Evolutionary conservation across 2,113 vertebrate genomes (phyloP).

Genomic region (Calyptommatus sinebrachiatus): DNA sequence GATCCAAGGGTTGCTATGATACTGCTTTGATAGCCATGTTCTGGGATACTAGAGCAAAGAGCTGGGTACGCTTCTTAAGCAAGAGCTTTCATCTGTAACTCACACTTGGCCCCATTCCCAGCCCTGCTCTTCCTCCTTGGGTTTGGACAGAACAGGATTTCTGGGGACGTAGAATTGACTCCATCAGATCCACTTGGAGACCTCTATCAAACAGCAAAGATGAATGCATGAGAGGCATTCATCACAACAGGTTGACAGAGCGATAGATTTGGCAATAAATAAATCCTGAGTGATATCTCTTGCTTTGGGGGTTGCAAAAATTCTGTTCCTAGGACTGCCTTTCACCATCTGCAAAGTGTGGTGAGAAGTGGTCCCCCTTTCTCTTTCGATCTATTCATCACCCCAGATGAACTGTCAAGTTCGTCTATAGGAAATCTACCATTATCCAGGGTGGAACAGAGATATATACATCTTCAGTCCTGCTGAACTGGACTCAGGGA

Average conservation of each 20-base stretch:
- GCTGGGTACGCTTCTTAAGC: constrained; percentile 54
- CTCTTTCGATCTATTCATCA: background rate
- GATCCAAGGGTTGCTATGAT: constrained; percentile 70
- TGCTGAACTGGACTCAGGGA: no score
- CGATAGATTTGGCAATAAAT: background rate
- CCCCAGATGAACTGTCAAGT: accelerated
- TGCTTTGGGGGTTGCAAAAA: accelerated
- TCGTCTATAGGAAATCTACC: background rate
- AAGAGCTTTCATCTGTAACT: constrained; percentile 41
- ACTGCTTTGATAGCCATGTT: constrained; percentile 60
- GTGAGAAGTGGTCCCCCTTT: accelerated
- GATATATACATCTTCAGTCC: no score
- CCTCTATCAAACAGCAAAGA: background rate
- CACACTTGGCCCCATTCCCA: constrained; percentile 23
- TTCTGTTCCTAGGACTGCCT: accelerated
- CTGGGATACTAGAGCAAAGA: constrained; percentile 62
- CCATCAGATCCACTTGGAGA: background rate
- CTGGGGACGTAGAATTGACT: background rate
- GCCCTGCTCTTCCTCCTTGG: background rate
- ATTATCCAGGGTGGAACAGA: background rate
- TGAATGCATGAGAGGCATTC: background rate
- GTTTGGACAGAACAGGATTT: background rate
- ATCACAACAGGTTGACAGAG: background rate
- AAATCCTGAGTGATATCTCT: background rate
- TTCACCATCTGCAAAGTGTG: accelerated